These are phyloP conservation scores for Melolontha melolontha DNA, from an alignment of 2,888 invertebrate genomes.

Conservation along the genomic window DNA sequence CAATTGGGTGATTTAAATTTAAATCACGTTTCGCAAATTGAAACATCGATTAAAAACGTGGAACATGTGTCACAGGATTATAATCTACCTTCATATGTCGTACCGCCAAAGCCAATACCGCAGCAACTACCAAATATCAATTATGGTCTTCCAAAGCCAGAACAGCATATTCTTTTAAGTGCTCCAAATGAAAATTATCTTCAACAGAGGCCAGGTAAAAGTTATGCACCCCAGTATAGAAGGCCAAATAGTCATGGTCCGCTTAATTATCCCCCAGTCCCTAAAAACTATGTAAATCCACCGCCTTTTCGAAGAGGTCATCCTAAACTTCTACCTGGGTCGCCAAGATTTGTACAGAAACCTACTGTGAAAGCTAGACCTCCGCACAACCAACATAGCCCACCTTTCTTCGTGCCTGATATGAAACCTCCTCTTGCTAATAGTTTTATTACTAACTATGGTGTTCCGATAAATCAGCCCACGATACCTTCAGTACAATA, in stretches of 20 bases:
- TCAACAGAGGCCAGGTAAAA: conserved; percentile 30
- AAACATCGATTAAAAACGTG: too few relatives aligned
- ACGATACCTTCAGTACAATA: conserved; percentile 19
- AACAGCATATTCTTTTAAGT: neutral
- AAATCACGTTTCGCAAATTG: too few relatives aligned
- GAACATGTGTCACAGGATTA: too few relatives aligned
- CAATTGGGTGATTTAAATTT: too few relatives aligned
- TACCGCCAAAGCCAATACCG: conserved; percentile 30
- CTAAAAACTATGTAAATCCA: conserved; percentile 15
- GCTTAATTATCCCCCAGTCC: conserved; percentile 41
- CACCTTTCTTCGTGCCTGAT: conserved; percentile 43
- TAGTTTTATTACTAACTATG: conserved; percentile 47
- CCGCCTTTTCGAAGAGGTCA: conserved; percentile 10
- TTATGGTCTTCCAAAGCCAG: conserved; percentile 52
- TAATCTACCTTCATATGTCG: conserved; percentile 29
- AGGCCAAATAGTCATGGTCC: conserved; percentile 42
- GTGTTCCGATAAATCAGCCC: conserved; percentile 37
- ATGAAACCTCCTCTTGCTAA: conserved; percentile 50
- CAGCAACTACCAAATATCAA: conserved; percentile 46
- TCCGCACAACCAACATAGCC: conserved; percentile 45
- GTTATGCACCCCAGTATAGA: conserved; percentile 44
- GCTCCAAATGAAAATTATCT: conserved; percentile 2
- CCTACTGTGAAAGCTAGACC: conserved; percentile 42
- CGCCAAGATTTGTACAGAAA: conserved; percentile 42
- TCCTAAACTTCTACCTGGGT: conserved; percentile 24